phyloP scores from a whole-genome alignment of 92 coral and sea anemone species.

The Virgularia gustaviana region DNA sequence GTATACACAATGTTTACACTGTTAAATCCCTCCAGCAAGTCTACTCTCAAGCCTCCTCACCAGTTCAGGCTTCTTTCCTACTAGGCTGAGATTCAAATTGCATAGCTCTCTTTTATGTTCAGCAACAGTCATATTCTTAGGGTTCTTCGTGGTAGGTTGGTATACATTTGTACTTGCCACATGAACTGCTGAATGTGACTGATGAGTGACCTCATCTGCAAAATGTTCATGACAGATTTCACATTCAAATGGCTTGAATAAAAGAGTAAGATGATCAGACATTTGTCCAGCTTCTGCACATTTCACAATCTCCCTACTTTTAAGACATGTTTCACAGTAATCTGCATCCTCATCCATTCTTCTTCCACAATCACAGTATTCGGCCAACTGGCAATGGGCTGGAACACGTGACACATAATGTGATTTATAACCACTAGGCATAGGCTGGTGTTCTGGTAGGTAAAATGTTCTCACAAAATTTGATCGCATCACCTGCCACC shows the following conservation, averaged over 20 bases:
- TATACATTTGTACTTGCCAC: too few relatives aligned
- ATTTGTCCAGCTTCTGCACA: slow-evolving; percentile 37
- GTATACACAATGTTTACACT: too few relatives aligned
- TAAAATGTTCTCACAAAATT: slow-evolving; percentile 47
- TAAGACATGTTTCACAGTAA: slow-evolving; percentile 27
- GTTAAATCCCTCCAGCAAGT: too few relatives aligned
- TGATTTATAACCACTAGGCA: slow-evolving; percentile 3
- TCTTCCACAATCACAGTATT: slow-evolving; percentile 45
- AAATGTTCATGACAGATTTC: slow-evolving; percentile 37
- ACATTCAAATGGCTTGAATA: slow-evolving; percentile 40
- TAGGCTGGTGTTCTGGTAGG: slow-evolving; percentile 35
- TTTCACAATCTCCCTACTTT: slow-evolving; percentile 6
- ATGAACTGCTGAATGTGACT: too few relatives aligned
- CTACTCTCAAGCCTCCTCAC: slow-evolving; percentile 50
- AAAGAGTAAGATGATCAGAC: slow-evolving; percentile 2
- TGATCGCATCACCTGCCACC: slow-evolving; percentile 51
- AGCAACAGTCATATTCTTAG: slow-evolving; percentile 44
- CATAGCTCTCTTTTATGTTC: slow-evolving; percentile 44
- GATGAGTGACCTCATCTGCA: too few relatives aligned
- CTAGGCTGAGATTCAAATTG: slow-evolving; percentile 39
- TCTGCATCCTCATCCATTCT: slow-evolving; percentile 18
- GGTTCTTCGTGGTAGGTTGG: too few relatives aligned
- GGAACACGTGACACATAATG: slow-evolving; percentile 49
- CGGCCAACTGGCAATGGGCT: slow-evolving; percentile 40
- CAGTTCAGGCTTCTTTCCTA: slow-evolving; percentile 48